Percentiles rank a stretch among this genome's conserved stretches.
These are phyloP conservation scores for Rhinogobio ventralis DNA, from an alignment of 2,797 vertebrate species.

Conservation along the genomic window DNA sequence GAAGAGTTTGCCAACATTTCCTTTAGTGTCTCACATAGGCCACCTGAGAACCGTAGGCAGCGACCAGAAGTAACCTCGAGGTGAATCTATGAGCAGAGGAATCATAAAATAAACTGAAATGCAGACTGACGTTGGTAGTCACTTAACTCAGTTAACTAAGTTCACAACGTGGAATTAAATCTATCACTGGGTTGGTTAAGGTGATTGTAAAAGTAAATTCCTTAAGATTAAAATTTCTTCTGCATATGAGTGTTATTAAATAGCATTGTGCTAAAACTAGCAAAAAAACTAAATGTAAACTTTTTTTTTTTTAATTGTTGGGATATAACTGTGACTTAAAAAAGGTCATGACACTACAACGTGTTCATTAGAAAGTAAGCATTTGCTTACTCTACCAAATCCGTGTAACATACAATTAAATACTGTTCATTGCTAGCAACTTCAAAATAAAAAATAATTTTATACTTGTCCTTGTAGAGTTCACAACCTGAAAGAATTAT, in stretches of 20 bases:
- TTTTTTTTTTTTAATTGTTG: neutral
- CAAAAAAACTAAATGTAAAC: neutral
- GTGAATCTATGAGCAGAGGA: neutral
- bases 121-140: neutral
- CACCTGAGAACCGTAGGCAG: slow-evolving; percentile 2
- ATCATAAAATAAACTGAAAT: neutral
- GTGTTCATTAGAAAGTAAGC: neutral
- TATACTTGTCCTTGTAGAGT: neutral
- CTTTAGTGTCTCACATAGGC: slow-evolving; percentile 20
- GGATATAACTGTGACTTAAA: neutral
- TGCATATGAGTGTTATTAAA: neutral
- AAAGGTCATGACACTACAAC: neutral
- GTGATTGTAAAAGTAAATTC: neutral
- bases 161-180: neutral
- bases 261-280: neutral
- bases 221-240: neutral
- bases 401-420: neutral
- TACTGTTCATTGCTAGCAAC: neutral
- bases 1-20: slow-evolving; percentile 48
- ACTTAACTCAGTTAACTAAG: neutral
- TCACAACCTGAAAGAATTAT: neutral
- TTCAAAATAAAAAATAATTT: neutral
- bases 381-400: neutral
- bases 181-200: neutral
- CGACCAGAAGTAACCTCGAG: slow-evolving; percentile 17